These are phyloP conservation scores for Steinernema hermaphroditum DNA, from an alignment of 2,888 invertebrate genomes.

Conservation along the genomic window DNA sequence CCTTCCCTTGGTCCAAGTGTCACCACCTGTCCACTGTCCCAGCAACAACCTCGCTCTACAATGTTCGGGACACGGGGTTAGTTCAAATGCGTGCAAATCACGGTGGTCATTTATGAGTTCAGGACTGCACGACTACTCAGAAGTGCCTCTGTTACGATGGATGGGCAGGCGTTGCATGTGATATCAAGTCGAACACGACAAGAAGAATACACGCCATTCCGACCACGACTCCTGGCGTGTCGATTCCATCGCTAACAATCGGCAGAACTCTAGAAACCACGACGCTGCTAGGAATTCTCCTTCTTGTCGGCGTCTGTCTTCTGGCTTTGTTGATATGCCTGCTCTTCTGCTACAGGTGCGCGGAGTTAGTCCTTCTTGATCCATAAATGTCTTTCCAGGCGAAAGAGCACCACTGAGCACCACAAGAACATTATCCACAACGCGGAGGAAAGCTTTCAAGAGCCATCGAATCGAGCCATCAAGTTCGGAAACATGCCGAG, in stretches of 20 bases:
- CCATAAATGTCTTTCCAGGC: slow-evolving; percentile 34
- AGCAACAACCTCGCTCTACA: slow-evolving; percentile 83
- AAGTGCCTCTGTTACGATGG: slow-evolving; percentile 87
- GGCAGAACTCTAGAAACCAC: slow-evolving; percentile 65
- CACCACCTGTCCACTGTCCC: slow-evolving; percentile 74
- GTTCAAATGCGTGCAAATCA: neutral
- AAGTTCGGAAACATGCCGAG: slow-evolving; percentile 69
- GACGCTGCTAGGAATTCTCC: slow-evolving; percentile 68
- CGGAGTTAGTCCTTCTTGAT: too few relatives aligned
- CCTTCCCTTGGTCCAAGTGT: slow-evolving; percentile 68
- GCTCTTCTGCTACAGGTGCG: slow-evolving; percentile 19
- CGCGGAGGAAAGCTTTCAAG: slow-evolving; percentile 42
- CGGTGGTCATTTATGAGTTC: slow-evolving; percentile 20
- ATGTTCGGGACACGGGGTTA: slow-evolving; percentile 88
- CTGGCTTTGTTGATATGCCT: slow-evolving; percentile 67
- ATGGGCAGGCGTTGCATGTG: slow-evolving; percentile 68
- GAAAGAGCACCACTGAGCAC: slow-evolving; percentile 40
- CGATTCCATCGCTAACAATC: slow-evolving; percentile 50
- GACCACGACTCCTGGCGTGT: slow-evolving; percentile 32
- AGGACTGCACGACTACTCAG: slow-evolving; percentile 84
- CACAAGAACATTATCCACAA: slow-evolving; percentile 38
- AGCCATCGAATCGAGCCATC: slow-evolving; percentile 59
- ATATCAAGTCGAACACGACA: slow-evolving; percentile 46
- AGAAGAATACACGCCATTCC: slow-evolving; percentile 35
- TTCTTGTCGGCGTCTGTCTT: slow-evolving; percentile 67